Base-by-base conservation (phyloP, 1,140 invertebrate species). In the Formica exsecta region DNA sequence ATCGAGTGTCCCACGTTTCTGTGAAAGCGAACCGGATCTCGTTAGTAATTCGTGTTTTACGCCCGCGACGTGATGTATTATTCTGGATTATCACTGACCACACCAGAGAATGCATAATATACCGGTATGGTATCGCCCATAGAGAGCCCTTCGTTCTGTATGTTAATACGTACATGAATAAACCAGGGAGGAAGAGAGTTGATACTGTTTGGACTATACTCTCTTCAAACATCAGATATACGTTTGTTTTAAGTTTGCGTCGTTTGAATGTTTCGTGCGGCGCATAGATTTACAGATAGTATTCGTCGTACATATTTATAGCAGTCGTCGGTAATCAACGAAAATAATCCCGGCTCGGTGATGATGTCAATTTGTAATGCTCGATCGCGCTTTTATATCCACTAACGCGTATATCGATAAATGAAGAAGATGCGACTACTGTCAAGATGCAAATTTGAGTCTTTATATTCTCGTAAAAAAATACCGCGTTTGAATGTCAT, bases 21-120 rank as follows among this genome's bases (percentile, higher is more conserved):
- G 66, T 73, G 51, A 81, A 81, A 81, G 66, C 66, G 51, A 59
- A 73, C 51, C 79, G 79, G 79, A 81, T 81, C 36, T 81, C 79
- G 36, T 81, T 73, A 73, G 66, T 73, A 32, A 81, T 81, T 81
- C 66, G 51, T 57, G 51, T 81, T 73, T 81, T 81, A 41, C 41
- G 36, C 66, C 36, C 38, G 48, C 48, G 64, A 71, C 36, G 77
- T 81, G 77, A 81, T 81, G 65, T 81, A 81, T 81, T 66, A 54
- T 54, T 73, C 66, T 44, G 79, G 51, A 81, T 73, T 81, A 81
- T 81, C 79, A 81, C 66, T 44, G 51, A 51, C 36, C 54, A 62
- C 32, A 62, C 32, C 9, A 16, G 48, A 57, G 79, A 73, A 80
- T 80, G 77, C 57, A 81, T 41, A 71, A 81, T 71, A 51, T 51